A percentile compares a stretch with the other conserved stretches of the same genome.
Conservation (phyloP, 2,888 invertebrate species). For the Drosophila austrosaltans region DNA sequence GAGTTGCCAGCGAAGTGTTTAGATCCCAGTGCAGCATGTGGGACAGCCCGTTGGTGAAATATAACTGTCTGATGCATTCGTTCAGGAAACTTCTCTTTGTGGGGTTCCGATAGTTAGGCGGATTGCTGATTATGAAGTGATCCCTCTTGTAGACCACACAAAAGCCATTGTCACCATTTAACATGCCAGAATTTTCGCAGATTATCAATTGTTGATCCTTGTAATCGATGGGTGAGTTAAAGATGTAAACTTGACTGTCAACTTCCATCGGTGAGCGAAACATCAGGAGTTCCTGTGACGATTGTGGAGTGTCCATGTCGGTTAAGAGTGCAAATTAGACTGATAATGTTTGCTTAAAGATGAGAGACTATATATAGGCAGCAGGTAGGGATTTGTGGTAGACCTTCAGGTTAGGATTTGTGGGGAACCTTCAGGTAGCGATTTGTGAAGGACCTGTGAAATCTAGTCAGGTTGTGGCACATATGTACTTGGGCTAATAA, state of each 20-base stretch:
- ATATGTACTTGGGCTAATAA: background rate
- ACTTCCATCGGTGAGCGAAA: slow-evolving; percentile 45
- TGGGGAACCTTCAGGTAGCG: no score
- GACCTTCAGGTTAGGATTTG: background rate
- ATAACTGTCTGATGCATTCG: slow-evolving; percentile 70
- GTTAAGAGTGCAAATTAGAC: slow-evolving; percentile 20
- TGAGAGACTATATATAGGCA: slow-evolving; percentile 35
- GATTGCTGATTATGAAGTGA: slow-evolving; percentile 53
- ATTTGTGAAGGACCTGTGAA: no score
- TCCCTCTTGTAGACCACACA: slow-evolving; percentile 66
- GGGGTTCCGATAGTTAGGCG: slow-evolving; percentile 58
- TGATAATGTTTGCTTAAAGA: slow-evolving; percentile 29
- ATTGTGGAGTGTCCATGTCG: slow-evolving; percentile 52
- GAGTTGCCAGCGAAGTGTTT: slow-evolving; percentile 33
- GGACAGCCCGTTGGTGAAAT: slow-evolving; percentile 52
- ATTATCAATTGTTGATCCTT: slow-evolving; percentile 58
- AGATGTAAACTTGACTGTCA: slow-evolving; percentile 51
- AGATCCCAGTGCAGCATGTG: slow-evolving; percentile 51
- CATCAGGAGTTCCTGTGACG: slow-evolving; percentile 43
- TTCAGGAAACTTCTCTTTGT: slow-evolving; percentile 69
- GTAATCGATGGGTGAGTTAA: slow-evolving; percentile 59
- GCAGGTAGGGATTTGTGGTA: slow-evolving; percentile 40
- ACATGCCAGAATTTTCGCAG: slow-evolving; percentile 41
- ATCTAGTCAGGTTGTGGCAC: background rate
- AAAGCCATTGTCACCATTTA: slow-evolving; percentile 42